Evolutionary conservation across 2,888 invertebrate genomes (phyloP), one percentile per base, ranked within the genome.

Genomic region (Scrobipalpa costella): DNA sequence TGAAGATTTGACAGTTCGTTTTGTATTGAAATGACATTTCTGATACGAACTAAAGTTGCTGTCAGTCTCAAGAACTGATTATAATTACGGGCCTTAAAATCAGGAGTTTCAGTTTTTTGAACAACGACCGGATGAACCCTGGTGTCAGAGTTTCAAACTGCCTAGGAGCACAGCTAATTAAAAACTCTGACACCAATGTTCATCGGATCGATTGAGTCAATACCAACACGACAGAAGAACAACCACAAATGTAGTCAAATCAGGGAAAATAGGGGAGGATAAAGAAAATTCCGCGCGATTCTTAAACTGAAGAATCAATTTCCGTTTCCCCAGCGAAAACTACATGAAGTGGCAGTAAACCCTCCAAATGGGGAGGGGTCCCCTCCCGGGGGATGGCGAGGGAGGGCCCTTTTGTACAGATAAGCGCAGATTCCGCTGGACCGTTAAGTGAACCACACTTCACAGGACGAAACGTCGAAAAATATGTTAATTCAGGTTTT

Each of bases 341-440:
- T 60, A 36, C 62, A 68, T 71, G 70, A 71, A 75, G 73, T 70
- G 72, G 67, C 69, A 66, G 71, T 75, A 74, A 75, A 72, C 36
- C 57, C 60, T 47, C n/a, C n/a, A 15, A 27, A 33, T n/a, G n/a
- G 7, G 47, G 60, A 19, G 33, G n/a, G 47, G 11, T 7, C 21
- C 1, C 33, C 0, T 27, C 13, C 47, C 33, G n/a, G 33, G 3
- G 47, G 21, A 27, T 5, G 27, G 2, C 9, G 33, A 36, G 57
- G 62, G 62, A 62, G 61, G 49, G 70, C 63, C 70, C 65, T 69
- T 69, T 67, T 69, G 68, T 60, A 33, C 69, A 74, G 80, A 81
- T 81, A 82, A 79, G 76, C 72, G 70, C 66, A 73, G 72, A 71
- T 76, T 78, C 77, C 81, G 77, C 75, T 71, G 70, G 73, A 71